Base-by-base conservation (phyloP, 23 tunicate species). In the Oikopleura dioica region DNA sequence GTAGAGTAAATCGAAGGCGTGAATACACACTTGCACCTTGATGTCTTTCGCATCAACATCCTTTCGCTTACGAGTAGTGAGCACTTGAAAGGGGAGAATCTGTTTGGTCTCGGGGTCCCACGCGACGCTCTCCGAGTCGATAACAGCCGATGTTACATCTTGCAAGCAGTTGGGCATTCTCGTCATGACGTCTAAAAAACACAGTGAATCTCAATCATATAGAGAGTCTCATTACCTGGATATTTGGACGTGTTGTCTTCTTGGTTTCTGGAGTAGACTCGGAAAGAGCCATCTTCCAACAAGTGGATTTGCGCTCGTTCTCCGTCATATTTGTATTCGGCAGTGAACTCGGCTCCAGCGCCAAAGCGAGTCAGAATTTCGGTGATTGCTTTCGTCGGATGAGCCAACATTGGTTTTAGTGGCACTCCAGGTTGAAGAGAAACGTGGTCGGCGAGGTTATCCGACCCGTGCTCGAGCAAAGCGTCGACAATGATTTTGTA, bases 321-420 rank as follows among this genome's bases (percentile, higher is more conserved):
- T 1, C 99, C 99, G 51, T 94, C 99, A 51, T 94, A 94, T 38
- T 94, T 94, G 59, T 78, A 94, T 72, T 94, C 99, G 58, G 95
- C 87, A 1, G 99, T 94, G 63, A 94, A 94, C 23, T 81, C 88
- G 30, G 26, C 72, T 36, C 83, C 76, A 38, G 83, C 81, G 38
- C 84, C 95, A 80, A 94, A 94, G 0, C 88, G 78, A 38, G 69
- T 68, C 72, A 94, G 37, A 1, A 94, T 94, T 76, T 86, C 88
- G 30, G 82, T 58, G 28, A 94, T 83, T 44, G 95, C 99, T 79
- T 94, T 94, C 36, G 99, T 86, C 5, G 99, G 99, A 38, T 94
- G 99, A 31, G 99, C 99, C 5, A 94, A 79, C 99, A 94, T 94
- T 0, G 99, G 99, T 38, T 63, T 63, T 63, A 63, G 33, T 23